phyloP scores from a whole-genome alignment of 2,888 invertebrate species.

The Diaphora mendica region DNA sequence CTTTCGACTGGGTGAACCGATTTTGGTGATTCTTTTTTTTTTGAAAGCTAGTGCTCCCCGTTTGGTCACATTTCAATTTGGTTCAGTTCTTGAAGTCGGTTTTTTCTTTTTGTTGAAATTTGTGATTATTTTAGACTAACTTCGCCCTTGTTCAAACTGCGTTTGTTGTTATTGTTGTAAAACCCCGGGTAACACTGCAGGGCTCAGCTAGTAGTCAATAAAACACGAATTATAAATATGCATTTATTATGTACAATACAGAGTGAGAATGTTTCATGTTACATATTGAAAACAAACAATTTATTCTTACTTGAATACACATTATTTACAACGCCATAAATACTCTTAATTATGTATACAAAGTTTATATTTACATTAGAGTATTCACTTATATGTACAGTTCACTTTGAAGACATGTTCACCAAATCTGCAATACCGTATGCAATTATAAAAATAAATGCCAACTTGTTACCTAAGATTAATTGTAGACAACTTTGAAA shows the following conservation, averaged over 20 bases:
- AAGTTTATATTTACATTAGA: conserved; percentile 48
- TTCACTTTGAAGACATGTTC: conserved; percentile 22
- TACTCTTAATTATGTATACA: conserved; percentile 37
- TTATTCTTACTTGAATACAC: conserved; percentile 56
- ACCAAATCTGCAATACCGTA: not conserved
- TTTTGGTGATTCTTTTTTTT: no score
- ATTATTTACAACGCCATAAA: conserved; percentile 45
- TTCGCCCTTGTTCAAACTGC: no score
- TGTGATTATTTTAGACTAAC: no score
- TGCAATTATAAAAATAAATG: not conserved
- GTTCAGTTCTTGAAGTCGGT: no score
- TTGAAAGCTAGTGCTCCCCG: no score
- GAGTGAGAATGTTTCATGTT: conserved; percentile 48
- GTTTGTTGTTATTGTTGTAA: no score
- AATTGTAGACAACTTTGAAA: not conserved
- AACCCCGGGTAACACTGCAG: no score
- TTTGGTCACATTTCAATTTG: no score
- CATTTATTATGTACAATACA: conserved; percentile 53
- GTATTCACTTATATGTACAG: conserved; percentile 44
- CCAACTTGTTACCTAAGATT: not conserved
- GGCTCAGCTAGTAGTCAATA: conserved; percentile 17
- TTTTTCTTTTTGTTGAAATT: no score
- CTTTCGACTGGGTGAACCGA: no score
- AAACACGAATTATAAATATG: conserved; percentile 39
- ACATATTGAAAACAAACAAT: conserved; percentile 54